A percentile compares a stretch with the other conserved stretches of the same genome.
These are phyloP conservation scores for Hippocampus abdominalis DNA, from an alignment of 2,113 vertebrate species.

Conservation along the genomic window DNA sequence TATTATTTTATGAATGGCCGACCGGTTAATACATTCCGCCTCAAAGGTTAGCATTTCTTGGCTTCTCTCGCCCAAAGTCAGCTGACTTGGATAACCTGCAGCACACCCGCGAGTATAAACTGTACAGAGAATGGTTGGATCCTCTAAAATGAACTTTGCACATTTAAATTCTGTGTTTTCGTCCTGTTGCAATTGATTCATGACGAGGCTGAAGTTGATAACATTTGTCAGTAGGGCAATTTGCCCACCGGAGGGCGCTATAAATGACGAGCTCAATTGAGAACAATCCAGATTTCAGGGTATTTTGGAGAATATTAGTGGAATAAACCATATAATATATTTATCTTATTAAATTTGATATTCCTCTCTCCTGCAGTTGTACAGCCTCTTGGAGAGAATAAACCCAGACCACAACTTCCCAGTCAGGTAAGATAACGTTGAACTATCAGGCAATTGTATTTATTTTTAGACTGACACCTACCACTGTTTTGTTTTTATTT, in stretches of 20 bases:
- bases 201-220: background rate
- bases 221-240: background rate
- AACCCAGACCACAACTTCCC: slow-evolving; percentile 98
- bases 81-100: no score
- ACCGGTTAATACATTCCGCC: no score
- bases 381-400: slow-evolving; percentile 94
- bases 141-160: background rate
- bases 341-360: no score
- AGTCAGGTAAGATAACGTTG: slow-evolving; percentile 79
- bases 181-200: background rate
- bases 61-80: background rate
- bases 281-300: background rate
- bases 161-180: background rate
- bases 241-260: slow-evolving; percentile 34
- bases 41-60: no score
- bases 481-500: background rate
- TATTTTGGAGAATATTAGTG: background rate
- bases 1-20: no score
- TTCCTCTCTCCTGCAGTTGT: slow-evolving; percentile 73
- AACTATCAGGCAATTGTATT: no score
- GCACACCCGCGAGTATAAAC: no score
- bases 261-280: background rate
- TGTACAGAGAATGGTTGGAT: no score
- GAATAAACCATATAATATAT: background rate
- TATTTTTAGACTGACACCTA: no score